These are phyloP conservation scores for Trissonchulus sp. DNA, from an alignment of 2,888 invertebrate genomes.

Conservation along the genomic window DNA sequence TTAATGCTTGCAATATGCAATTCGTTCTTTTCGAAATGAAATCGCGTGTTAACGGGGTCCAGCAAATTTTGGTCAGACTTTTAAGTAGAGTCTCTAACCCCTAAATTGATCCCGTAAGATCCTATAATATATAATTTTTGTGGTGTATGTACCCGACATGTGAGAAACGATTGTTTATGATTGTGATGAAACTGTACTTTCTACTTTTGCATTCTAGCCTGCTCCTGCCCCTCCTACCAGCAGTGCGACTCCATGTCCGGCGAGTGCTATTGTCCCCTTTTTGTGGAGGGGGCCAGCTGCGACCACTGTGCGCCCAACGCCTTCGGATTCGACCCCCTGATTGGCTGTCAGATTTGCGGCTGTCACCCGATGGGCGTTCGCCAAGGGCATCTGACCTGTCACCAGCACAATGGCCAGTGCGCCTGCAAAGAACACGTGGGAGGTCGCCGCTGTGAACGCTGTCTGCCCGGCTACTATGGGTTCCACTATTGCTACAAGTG, in stretches of 20 bases:
- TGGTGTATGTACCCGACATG: too few species aligned
- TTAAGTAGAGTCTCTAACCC: too few species aligned
- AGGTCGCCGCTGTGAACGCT: slow-evolving; percentile 80
- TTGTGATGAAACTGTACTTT: too few species aligned
- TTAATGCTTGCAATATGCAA: too few species aligned
- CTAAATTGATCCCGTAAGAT: too few species aligned
- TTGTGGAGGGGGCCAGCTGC: slow-evolving; percentile 80
- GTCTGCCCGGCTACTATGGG: slow-evolving; percentile 67
- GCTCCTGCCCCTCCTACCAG: slow-evolving; percentile 67
- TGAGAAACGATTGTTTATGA: too few species aligned
- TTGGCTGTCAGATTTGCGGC: slow-evolving; percentile 84
- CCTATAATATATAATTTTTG: too few species aligned
- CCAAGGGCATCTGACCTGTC: slow-evolving; percentile 73
- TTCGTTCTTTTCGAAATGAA: too few species aligned
- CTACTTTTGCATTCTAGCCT: slow-evolving; percentile 48
- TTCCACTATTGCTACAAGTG: slow-evolving; percentile 84
- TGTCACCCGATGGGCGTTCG: slow-evolving; percentile 76
- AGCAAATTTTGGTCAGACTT: too few species aligned
- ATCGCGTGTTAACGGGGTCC: too few species aligned
- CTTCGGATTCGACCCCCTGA: slow-evolving; percentile 83
- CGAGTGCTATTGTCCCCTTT: slow-evolving; percentile 81
- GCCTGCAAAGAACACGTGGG: slow-evolving; percentile 75
- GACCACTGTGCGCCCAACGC: slow-evolving; percentile 80
- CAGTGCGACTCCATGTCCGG: slow-evolving; percentile 83
- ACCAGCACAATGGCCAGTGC: slow-evolving; percentile 71